Base-by-base conservation (phyloP, 2,888 invertebrate genomes). In the Microctonus hyperodae region DNA sequence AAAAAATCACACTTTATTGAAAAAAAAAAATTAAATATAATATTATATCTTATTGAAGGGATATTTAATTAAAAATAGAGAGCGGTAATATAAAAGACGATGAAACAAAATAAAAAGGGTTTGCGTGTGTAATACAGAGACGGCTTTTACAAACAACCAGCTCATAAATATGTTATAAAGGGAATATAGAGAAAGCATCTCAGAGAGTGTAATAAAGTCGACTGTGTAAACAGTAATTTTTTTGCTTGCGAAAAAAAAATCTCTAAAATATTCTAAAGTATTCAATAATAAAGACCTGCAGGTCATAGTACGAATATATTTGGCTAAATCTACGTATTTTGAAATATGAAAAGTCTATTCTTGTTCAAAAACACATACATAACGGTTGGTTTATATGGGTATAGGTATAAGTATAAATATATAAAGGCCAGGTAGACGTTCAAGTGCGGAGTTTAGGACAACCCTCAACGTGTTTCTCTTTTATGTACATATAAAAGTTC, bases 361-460 rank as follows among this genome's bases (percentile, higher is more conserved):
- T n/a, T n/a, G n/a, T 13, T 20, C 40, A 25, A 13, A n/a, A 57
- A 37, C 28, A 50, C 2, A 35, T 22, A 66, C 23, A 51, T n/a
- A 50, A 51, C 55, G 25, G 22, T 56, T 5, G 3, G 28, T 28
- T 28, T 3, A 28, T 7, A n/a, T n/a, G n/a, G n/a, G n/a, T n/a
- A n/a, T n/a, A n/a, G n/a, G n/a, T n/a, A n/a, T n/a, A n/a, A n/a
- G n/a, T n/a, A n/a, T n/a, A n/a, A n/a, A 35, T 40, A 31, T 4
- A 20, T 7, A 68, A 71, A 70, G 63, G 64, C 51, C 72, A 72
- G 72, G 69, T 72, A 73, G 70, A 70, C 61, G 72, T 71, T 72
- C 73, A 74, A 71, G 70, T 76, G 74, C 51, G 23, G 53, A 28
- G 61, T 71, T 69, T 50, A 61, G 37, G 64, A 68, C 64, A 69